Base-by-base conservation (phyloP, 2,797 vertebrate genomes). In the Malurus leucopterus region DNA sequence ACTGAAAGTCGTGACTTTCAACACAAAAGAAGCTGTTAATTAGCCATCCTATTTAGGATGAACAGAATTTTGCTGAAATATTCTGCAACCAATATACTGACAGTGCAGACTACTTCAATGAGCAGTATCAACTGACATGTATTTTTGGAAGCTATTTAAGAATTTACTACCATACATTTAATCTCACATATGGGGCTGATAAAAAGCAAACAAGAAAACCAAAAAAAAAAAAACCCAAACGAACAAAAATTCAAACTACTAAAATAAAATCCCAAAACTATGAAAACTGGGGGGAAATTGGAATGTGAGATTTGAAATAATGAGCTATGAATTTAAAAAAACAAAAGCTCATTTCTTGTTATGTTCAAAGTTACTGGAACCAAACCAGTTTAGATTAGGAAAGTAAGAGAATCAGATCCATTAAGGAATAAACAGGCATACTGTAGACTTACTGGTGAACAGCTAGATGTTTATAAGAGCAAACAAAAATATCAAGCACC, bases 141-240 rank as follows among this genome's bases (percentile, higher is more conserved):
- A 22, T 46, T 83, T 89, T 73, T 76, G 30, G 26, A 71, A 36
- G 10, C 46, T 79, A 27, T 21, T 77, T 59, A 67, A 65, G 32
- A 73, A 82, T 19, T 59, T 47, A 46, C 12, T 64, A 11, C 38
- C 15, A 30, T 26, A 11, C 8, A 34, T 32, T 91, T 79, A 34
- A 58, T 72, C 8, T 50, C 13, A 46, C 34, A 34, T 78, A 43
- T 3, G 50, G 34, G 6, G 30, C 9, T 65, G 15, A 72, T 61
- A 61, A 15, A 19, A 62, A 32, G 2, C 2, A 71, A n/a, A 1
- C 8, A 46, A 47, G 2, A 11, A 30, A 65, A 2, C 2, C 2
- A 9, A 47, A 51, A 23, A 26, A n/a, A 8, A 7, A n/a, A 8
- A 11, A 2, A n/a, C 5, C 6, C 27, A 51, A 74, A 29, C 11